phyloP scores from a whole-genome alignment of 2,797 vertebrate genomes.

The Esox masquinongy region DNA sequence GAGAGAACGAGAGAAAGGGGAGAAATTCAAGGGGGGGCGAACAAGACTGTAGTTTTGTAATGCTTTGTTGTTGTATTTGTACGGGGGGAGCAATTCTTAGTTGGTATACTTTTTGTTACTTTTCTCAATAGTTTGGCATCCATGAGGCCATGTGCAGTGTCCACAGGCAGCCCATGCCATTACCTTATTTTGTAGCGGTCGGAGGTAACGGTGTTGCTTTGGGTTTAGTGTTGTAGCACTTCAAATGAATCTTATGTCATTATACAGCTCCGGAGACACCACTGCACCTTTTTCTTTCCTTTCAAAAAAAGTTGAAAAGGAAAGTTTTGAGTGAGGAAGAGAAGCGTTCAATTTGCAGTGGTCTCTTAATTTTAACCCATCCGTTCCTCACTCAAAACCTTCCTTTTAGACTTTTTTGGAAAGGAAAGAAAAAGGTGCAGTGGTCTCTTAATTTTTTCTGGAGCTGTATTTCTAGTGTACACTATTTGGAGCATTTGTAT shows the following conservation, averaged over 20 bases:
- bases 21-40: not conserved
- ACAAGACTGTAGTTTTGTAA: not conserved
- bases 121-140: not conserved
- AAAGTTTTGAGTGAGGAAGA: no score
- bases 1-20: conserved; percentile 32
- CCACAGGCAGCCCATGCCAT: not conserved
- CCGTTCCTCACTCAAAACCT: no score
- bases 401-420: no score
- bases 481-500: not conserved
- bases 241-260: not conserved
- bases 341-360: no score
- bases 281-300: no score
- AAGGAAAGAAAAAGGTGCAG: no score
- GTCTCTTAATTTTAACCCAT: no score
- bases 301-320: no score
- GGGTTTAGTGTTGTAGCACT: not conserved
- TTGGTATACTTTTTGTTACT: not conserved
- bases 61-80: not conserved
- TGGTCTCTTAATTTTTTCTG: no score
- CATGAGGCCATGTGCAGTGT: not conserved
- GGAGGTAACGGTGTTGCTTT: not conserved
- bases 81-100: not conserved
- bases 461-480: not conserved
- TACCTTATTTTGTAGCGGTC: not conserved
- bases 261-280: no score